Evolutionary conservation across 2,888 invertebrate species (phyloP), one percentile per base, ranked within the genome.

Genomic region (Dioctria rufipes): DNA sequence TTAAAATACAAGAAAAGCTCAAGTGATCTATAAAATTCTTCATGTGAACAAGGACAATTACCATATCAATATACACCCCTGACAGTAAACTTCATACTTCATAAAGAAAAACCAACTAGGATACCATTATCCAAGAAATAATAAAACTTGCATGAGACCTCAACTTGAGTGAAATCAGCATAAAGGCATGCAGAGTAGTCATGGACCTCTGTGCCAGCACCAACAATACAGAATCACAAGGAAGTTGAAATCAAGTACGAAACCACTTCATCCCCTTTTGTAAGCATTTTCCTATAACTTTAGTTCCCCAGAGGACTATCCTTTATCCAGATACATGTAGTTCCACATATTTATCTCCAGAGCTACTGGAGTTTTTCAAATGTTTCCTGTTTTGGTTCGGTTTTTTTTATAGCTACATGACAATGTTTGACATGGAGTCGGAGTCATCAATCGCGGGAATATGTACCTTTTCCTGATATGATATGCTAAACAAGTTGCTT

Each of bases 211-310:
- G 25, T 25, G 25, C 67, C 46, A 67, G 42, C 67, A 43, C 67
- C 67, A n/a, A n/a, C 66, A 67, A 42, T 25, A 5, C 25, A 8
- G 46, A 42, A 67, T 67, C 46, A 25, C 46, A 67, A 8, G 43
- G 67, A 42, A 67, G 67, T 46, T 43, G 43, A 67, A 67, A 67
- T 67, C 67, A 67, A 67, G 67, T 43, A 67, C 67, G 46, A 67
- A 67, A 67, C 43, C 25, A 67, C 67, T 67, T 49, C 67, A 67
- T 67, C 42, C 67, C 67, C 46, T 67, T 67, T 67, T 67, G 67
- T 67, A 46, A 67, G 67, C 67, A 67, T 46, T 67, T 67, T 67
- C 46, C 67, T 43, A 67, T 25, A 46, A 8, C 67, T 67, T 67
- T 67, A 42, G 43, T 13, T 11, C 37, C 67, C 13, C 42, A 42